Base-by-base conservation (phyloP, 2,888 invertebrate species). In the Eumerus sabulonum region DNA sequence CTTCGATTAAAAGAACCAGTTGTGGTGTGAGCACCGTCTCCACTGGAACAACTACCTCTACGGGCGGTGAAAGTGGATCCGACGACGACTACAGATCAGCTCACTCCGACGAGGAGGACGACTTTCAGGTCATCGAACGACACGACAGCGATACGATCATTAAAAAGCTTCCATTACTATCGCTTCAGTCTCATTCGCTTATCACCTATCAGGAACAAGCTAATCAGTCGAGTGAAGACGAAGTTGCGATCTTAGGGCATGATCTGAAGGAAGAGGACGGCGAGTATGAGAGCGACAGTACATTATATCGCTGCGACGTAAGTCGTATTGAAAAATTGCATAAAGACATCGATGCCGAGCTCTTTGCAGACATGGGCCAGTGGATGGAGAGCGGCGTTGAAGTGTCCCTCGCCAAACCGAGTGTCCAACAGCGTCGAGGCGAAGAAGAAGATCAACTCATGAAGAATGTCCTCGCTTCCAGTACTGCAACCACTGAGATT, bases 101-200 rank as follows among this genome's bases (percentile, higher is more conserved):
- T 1, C 64, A 79, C 7, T 82, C 74, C 1, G 83, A 82, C 5
- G 73, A 73, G n/a, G 70, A 81, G 1, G 54, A 54, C 1, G 85
- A 85, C 44, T n/a, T n/a, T 13, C 50, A 71, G 42, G 56, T 66
- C 59, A 59, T 84, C 57, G 84, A 82, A 0, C 85, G 84, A 19
- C 85, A 85, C 56, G 84, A 85, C 63, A 84, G 84, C 67, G 67
- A 73, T 53, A 77, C 73, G n/a, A 77, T 56, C 56, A 73, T 77
- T 44, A 59, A 48, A 53, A 72, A 16, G 13, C 42, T 62, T 47
- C 40, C 40, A 13, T 19, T 42, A 14, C 17, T 16, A n/a, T 35
- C 68, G 50, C 17, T 36, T 17, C 5, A 11, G 40, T 40, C 63
- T 47, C 57, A 48, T 18, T 53, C 71, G 60, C n/a, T 57, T 38